phyloP scores from a whole-genome alignment of 2,797 vertebrate species.

The Anguilla obscura region DNA sequence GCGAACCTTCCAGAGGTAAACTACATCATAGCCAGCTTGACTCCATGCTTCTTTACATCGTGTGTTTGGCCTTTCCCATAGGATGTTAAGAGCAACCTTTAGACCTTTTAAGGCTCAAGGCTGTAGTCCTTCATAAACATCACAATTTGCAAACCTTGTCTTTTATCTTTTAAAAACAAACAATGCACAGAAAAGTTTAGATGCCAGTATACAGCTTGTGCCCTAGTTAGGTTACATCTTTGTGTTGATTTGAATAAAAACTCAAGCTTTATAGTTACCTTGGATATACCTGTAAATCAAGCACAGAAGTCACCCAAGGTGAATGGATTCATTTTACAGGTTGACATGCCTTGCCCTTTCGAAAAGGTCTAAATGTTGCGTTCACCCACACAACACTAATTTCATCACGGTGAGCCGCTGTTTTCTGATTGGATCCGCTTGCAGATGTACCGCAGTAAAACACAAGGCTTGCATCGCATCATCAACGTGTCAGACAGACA shows the following conservation, averaged over 20 bases:
- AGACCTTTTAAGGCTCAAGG: conserved; percentile 21
- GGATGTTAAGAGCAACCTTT: conserved; percentile 43
- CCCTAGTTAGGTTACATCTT: not conserved
- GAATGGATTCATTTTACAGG: not conserved
- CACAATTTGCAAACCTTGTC: not conserved
- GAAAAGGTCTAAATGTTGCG: conserved; percentile 41
- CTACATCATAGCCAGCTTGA: conserved; percentile 58
- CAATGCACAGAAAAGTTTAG: not conserved
- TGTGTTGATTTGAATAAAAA: not conserved
- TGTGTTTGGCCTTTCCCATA: conserved; percentile 58
- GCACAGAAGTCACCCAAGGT: not conserved
- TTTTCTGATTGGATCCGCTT: conserved; percentile 31
- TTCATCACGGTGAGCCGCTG: conserved; percentile 29
- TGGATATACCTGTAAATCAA: not conserved
- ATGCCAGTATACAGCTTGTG: not conserved
- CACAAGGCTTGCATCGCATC: conserved; percentile 29
- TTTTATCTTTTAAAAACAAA: not conserved
- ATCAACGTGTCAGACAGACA: not conserved
- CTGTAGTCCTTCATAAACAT: conserved; percentile 10
- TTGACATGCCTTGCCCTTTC: conserved; percentile 33
- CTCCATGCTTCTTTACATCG: conserved; percentile 57
- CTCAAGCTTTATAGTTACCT: not conserved
- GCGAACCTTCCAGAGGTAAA: conserved; percentile 84
- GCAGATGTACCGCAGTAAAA: not conserved
- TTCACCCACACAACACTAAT: conserved; percentile 35